These are phyloP conservation scores for Ovis aries DNA, from an alignment of 2,113 vertebrate species.

Conservation along the genomic window ARS-UI_Ramb_v3.0 NC_056080.1:95177001-95177500, in stretches of 20 bases:
- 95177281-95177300: background rate
- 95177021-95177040: background rate
- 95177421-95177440: constrained; percentile 33
- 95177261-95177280: constrained; percentile 39
- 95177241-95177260: background rate
- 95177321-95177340: constrained; percentile 36
- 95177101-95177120: background rate
- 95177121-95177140: constrained; percentile 18
- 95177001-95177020: background rate
- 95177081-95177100: background rate
- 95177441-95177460: constrained; percentile 64
- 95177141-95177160: background rate
- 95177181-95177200: constrained; percentile 30
- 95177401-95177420: constrained; percentile 53
- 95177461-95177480: constrained; percentile 52
- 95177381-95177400: constrained; percentile 48
- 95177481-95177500: constrained; percentile 43
- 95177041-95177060: constrained; percentile 13
- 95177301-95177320: constrained; percentile 8
- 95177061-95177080: constrained; percentile 37
- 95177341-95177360: constrained; percentile 47
- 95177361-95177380: constrained; percentile 11
- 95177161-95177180: constrained; percentile 27
- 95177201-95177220: constrained; percentile 49
- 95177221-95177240: constrained; percentile 16